phyloP scores from a whole-genome alignment of 2,113 vertebrate species.

The Callaeas wilsoni region DNA sequence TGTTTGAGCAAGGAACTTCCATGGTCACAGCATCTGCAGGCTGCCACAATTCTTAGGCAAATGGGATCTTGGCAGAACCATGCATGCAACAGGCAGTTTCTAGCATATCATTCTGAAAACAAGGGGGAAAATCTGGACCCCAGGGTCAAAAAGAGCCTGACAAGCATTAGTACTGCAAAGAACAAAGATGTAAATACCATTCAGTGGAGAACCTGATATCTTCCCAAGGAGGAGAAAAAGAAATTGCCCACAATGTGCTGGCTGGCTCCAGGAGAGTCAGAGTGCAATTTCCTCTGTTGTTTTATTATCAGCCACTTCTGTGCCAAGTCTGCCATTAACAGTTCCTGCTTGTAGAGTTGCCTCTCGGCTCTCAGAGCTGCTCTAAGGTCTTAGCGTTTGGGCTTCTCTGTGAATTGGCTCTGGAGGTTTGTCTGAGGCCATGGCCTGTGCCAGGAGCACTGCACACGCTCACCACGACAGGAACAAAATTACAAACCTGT shows the following conservation, averaged over 20 bases:
- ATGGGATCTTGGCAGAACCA: neutral
- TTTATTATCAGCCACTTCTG: neutral
- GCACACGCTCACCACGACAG: neutral
- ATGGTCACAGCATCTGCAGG: neutral
- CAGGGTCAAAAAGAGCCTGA: neutral
- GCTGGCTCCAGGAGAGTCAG: neutral
- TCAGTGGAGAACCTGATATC: neutral
- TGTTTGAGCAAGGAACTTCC: neutral
- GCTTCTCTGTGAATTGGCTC: neutral
- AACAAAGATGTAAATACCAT: neutral
- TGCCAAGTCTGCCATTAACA: conserved; percentile 6
- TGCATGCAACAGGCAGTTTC: neutral
- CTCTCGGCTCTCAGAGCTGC: neutral
- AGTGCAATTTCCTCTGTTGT: neutral
- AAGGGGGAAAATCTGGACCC: neutral
- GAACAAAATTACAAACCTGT: conserved; percentile 11
- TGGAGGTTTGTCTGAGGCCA: neutral
- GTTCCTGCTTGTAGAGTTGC: neutral
- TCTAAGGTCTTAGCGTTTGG: neutral
- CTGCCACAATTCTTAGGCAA: neutral
- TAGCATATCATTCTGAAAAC: neutral
- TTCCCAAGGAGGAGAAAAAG: neutral
- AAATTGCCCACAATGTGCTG: neutral
- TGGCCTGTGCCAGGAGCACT: neutral
- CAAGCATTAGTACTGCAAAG: neutral